These are phyloP conservation scores for Trachelus tabidus DNA, from an alignment of 2,888 invertebrate species.

Conservation along the genomic window DNA sequence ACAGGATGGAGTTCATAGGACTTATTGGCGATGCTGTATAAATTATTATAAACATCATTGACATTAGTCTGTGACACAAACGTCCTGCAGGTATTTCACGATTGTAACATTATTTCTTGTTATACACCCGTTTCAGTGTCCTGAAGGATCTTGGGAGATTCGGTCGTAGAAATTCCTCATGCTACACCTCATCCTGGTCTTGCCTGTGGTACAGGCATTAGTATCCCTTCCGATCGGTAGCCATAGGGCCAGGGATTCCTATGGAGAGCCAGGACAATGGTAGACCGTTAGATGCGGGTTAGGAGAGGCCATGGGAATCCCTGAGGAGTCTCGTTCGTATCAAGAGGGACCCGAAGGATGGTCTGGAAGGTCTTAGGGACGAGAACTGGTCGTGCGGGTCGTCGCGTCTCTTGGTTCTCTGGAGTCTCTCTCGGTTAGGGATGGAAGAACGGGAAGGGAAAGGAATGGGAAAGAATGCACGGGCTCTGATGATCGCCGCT, in stretches of 20 bases:
- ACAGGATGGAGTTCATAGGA: background rate
- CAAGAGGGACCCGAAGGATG: conserved; percentile 10
- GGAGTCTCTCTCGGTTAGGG: conserved; percentile 6
- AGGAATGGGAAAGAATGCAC: conserved; percentile 14
- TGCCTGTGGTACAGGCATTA: background rate
- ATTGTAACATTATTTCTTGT: background rate
- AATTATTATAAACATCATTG: background rate
- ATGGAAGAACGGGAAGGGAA: conserved; percentile 3
- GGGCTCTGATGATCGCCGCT: conserved; percentile 13
- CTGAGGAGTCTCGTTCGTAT: conserved; percentile 9
- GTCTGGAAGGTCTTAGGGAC: background rate
- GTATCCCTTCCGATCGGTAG: background rate
- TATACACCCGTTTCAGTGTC: background rate
- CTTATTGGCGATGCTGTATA: background rate
- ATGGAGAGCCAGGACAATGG: conserved; percentile 28
- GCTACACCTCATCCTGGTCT: background rate
- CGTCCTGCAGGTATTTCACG: background rate
- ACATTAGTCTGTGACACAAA: no score
- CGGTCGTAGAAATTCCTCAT: background rate
- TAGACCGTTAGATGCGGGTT: conserved; percentile 32
- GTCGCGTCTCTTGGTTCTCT: background rate
- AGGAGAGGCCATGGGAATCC: conserved; percentile 24
- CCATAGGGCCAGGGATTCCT: conserved; percentile 4
- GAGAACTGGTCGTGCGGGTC: conserved; percentile 12
- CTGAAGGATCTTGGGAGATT: background rate